Base-by-base conservation (phyloP, 2,888 invertebrate species). In the Erebia ligea region DNA sequence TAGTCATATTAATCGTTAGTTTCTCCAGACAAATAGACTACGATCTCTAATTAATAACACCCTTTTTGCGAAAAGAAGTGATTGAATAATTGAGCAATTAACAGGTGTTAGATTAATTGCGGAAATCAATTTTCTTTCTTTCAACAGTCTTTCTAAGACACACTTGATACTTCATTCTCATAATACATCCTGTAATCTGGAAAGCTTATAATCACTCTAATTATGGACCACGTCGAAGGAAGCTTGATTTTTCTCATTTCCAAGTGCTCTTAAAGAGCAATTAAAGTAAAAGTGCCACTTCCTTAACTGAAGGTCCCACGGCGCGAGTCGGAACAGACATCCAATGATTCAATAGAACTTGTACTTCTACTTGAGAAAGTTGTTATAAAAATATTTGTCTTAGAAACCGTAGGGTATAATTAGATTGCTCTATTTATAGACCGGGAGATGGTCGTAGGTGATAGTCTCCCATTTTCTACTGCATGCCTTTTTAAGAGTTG, bases 261-360 rank as follows among this genome's bases (percentile, higher is more conserved):
- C 64, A 62, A 66, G 66, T 68, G 50, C 76, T 80, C 15, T n/a
- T n/a, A 17, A 17, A 17, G n/a, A 17, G 72, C 80, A 81, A 85
- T 84, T 82, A 80, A 75, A 79, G 81, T 79, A 79, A 81, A 79
- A 79, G 77, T 73, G 76, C 72, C 75, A 78, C 83, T 88, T 86
- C 89, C 87, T 86, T 73, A 45, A 69, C 70, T 17, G 67, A 76
- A 76, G 78, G 80, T 87, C 85, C 77, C 87, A 86, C 88, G 84
- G 78, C 72, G 75, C 76, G 72, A 75, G 79, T 85, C 86, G 88
- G 88, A 89, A 88, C 85, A 81, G 70, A 67, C 79, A 80, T 72
- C 75, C 40, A 65, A 42, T 67, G 57, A 61, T 67, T 73, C 63
- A 69, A 70, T 73, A 61, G 52, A 70, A 79, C 77, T 78, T 79